Conservation (phyloP, 2,113 vertebrate genomes). For the Apteryx owenii region DNA sequence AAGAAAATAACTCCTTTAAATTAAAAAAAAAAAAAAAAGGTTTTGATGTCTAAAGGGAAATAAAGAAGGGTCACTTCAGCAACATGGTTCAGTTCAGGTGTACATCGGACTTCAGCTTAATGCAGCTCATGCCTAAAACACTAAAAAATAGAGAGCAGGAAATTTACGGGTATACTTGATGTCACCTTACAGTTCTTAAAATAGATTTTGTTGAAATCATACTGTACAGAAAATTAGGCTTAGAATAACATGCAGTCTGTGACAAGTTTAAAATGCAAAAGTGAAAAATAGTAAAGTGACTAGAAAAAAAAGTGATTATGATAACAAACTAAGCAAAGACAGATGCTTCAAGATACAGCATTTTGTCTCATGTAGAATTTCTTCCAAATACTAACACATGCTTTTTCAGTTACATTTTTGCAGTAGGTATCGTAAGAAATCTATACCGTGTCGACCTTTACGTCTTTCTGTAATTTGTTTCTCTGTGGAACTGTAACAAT, state of each 20-base stretch:
- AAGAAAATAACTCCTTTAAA: background rate
- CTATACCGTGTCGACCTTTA: background rate
- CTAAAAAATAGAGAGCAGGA: background rate
- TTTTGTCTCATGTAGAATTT: background rate
- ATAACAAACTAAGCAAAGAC: background rate
- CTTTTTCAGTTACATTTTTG: background rate
- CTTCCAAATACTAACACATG: background rate
- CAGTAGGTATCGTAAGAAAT: background rate
- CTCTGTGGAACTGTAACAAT: slow-evolving; percentile 16
- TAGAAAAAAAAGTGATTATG: background rate
- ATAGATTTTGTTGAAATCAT: background rate
- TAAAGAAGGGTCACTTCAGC: background rate
- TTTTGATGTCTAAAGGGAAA: background rate
- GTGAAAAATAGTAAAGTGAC: background rate
- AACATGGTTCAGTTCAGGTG: background rate
- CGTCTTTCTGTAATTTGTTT: background rate
- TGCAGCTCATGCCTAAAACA: background rate
- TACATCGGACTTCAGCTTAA: background rate
- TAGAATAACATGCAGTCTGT: background rate
- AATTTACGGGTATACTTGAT: background rate
- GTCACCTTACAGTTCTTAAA: background rate
- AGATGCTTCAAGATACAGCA: background rate
- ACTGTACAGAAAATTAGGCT: background rate
- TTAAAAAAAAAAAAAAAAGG: background rate
- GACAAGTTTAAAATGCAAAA: background rate